Evolutionary conservation across 2,888 invertebrate genomes (phyloP).

Genomic region (Phyllotreta striolata): DNA sequence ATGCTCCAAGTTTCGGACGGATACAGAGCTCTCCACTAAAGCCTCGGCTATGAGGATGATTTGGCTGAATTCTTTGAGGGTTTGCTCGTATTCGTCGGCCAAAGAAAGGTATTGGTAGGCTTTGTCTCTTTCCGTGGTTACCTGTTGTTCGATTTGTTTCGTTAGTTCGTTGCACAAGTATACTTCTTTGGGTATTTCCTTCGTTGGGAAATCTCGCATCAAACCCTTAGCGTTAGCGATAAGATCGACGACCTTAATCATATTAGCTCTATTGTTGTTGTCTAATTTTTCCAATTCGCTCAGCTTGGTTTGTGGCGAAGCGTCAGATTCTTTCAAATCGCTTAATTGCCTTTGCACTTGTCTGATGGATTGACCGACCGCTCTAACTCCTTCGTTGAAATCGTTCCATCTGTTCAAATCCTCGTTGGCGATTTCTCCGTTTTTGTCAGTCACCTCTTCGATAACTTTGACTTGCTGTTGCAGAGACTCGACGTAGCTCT

Average conservation of each 20-base stretch:
- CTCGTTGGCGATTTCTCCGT: slow-evolving; percentile 66
- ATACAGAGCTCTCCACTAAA: slow-evolving; percentile 78
- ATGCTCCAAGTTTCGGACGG: slow-evolving; percentile 77
- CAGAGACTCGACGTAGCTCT: slow-evolving; percentile 67
- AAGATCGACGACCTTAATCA: slow-evolving; percentile 68
- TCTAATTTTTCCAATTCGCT: slow-evolving; percentile 76
- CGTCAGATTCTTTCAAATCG: slow-evolving; percentile 68
- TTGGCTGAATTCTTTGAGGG: slow-evolving; percentile 84
- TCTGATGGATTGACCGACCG: slow-evolving; percentile 65
- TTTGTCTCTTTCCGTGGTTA: slow-evolving; percentile 77
- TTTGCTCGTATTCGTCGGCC: slow-evolving; percentile 88
- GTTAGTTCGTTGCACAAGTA: slow-evolving; percentile 73
- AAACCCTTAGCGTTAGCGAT: slow-evolving; percentile 70
- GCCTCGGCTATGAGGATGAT: slow-evolving; percentile 86
- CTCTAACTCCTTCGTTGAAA: slow-evolving; percentile 71
- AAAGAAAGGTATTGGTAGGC: slow-evolving; percentile 77
- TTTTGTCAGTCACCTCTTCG: slow-evolving; percentile 71
- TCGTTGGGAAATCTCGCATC: slow-evolving; percentile 73
- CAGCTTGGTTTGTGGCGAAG: slow-evolving; percentile 72
- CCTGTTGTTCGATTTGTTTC: slow-evolving; percentile 73
- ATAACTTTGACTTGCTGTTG: slow-evolving; percentile 76
- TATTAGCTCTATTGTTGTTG: slow-evolving; percentile 69
- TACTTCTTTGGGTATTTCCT: slow-evolving; percentile 73
- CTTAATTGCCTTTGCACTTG: slow-evolving; percentile 66
- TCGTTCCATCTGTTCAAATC: slow-evolving; percentile 75